phyloP scores from a whole-genome alignment of 2,113 vertebrate species.

The Tachysurus vachellii region DNA sequence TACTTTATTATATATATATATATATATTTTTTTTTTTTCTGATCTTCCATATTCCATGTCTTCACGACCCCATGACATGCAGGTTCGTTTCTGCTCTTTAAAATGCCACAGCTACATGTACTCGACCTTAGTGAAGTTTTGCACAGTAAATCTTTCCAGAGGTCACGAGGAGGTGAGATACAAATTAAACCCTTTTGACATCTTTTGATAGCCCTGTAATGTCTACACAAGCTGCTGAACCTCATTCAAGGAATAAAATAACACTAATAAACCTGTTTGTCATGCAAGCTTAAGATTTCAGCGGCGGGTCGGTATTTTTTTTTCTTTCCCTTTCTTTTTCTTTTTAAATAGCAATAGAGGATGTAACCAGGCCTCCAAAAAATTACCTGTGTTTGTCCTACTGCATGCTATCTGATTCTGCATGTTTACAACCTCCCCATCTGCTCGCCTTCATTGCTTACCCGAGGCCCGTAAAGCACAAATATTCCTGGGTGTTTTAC shows the following conservation, averaged over 20 bases:
- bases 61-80: not conserved
- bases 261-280: conserved; percentile 29
- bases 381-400: not conserved
- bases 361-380: not conserved
- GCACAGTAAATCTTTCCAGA: not conserved
- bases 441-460: conserved; percentile 51
- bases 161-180: conserved; percentile 6
- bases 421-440: conserved; percentile 41
- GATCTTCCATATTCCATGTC: not conserved
- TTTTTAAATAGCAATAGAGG: not conserved
- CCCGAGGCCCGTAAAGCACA: conserved; percentile 39
- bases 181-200: conserved; percentile 14
- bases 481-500: conserved; percentile 44
- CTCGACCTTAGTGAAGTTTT: not conserved
- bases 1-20: too few species aligned
- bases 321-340: too few species aligned
- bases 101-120: not conserved
- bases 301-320: not conserved
- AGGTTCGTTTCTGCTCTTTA: not conserved
- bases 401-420: conserved; percentile 13
- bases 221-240: conserved; percentile 18
- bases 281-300: conserved; percentile 13
- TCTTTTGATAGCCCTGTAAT: conserved; percentile 13
- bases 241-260: not conserved
- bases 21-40: too few species aligned